These are phyloP conservation scores for Amphibalanus amphitrite DNA, from an alignment of 1,140 invertebrate species.

Conservation along the genomic window DNA sequence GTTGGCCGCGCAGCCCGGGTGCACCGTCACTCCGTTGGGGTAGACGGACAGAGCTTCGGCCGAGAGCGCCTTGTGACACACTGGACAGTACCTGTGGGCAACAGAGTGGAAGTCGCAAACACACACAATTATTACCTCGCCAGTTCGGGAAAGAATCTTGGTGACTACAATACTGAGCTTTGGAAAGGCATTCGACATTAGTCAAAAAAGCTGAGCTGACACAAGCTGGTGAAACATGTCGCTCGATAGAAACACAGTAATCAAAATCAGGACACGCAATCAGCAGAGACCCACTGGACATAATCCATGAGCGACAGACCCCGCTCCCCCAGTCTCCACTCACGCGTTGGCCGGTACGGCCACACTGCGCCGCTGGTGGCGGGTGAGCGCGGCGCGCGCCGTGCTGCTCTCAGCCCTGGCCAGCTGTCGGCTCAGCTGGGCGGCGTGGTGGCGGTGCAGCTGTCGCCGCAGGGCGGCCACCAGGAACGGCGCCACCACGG, in stretches of 20 bases:
- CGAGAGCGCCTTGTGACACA: neutral
- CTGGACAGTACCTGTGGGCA: neutral
- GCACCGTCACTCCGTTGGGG: neutral
- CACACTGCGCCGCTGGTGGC: neutral
- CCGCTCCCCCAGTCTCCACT: neutral
- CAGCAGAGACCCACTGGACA: too few species aligned
- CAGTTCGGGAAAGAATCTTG: too few species aligned
- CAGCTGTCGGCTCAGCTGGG: neutral
- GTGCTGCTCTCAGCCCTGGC: neutral
- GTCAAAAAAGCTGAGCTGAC: too few species aligned
- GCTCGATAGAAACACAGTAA: too few species aligned
- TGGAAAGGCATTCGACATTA: too few species aligned
- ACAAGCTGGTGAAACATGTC: too few species aligned
- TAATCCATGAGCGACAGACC: too few species aligned
- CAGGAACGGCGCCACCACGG: neutral
- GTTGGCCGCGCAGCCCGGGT: neutral
- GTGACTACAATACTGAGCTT: too few species aligned
- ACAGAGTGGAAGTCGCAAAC: neutral
- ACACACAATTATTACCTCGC: too few species aligned
- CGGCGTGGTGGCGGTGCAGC: neutral
- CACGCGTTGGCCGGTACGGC: neutral
- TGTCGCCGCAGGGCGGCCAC: neutral
- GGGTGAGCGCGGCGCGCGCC: neutral
- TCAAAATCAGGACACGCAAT: too few species aligned
- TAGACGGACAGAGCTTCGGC: neutral